phyloP scores from a whole-genome alignment of 2,113 vertebrate genomes.

The Zapornia atra region DNA sequence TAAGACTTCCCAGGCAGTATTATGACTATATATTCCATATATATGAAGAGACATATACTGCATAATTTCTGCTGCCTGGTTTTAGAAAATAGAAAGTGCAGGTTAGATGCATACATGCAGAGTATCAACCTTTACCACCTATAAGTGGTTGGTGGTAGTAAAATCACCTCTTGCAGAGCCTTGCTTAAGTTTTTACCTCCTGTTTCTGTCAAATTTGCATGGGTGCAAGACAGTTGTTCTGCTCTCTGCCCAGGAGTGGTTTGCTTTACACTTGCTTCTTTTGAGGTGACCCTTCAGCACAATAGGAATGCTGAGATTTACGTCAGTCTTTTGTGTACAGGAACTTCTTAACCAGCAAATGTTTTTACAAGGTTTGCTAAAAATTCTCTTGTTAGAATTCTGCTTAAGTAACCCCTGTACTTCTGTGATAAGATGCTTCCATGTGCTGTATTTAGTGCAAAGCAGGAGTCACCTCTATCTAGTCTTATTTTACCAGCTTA shows the following conservation, averaged over 20 bases:
- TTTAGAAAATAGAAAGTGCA: background rate
- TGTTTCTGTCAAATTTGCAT: background rate
- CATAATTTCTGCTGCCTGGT: background rate
- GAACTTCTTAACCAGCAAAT: background rate
- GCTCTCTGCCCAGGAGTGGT: background rate
- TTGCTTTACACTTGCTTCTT: background rate
- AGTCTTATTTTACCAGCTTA: background rate
- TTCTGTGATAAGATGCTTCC: background rate
- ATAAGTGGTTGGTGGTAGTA: background rate
- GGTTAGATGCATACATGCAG: background rate
- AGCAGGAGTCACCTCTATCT: background rate
- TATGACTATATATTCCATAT: background rate
- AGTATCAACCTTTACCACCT: background rate
- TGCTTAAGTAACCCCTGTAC: background rate
- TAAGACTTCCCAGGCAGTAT: background rate
- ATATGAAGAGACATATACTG: background rate
- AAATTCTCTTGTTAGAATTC: background rate
- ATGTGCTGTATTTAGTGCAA: background rate
- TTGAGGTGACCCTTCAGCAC: background rate
- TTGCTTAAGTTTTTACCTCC: background rate
- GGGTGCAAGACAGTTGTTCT: background rate
- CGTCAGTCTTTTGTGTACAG: background rate
- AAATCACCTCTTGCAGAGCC: background rate
- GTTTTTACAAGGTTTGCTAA: background rate
- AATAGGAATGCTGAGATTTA: background rate